Conservation (phyloP, 1,140 invertebrate species). For the Drosophila equinoxialis region DNA sequence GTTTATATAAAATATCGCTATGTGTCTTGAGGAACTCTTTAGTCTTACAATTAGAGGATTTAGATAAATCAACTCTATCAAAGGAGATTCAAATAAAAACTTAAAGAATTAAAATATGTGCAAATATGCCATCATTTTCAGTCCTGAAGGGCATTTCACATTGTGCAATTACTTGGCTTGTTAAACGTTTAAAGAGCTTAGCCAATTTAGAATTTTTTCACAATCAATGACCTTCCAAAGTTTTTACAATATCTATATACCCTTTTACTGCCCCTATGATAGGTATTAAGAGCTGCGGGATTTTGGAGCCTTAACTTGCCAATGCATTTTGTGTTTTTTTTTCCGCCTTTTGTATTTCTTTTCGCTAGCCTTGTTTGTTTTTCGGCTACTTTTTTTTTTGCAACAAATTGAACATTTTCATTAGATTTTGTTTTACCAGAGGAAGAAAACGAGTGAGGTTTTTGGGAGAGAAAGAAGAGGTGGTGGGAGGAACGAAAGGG, state of each 20-base stretch:
- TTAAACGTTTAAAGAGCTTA: no score
- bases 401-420: slow-evolving; percentile 80
- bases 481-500: slow-evolving; percentile 31
- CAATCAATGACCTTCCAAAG: no score
- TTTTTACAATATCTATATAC: not conserved
- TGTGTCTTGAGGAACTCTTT: no score
- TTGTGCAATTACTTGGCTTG: no score
- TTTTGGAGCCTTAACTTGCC: slow-evolving; percentile 46
- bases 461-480: not conserved
- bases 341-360: slow-evolving; percentile 23
- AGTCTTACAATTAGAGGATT: no score
- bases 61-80: no score
- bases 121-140: no score
- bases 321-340: slow-evolving; percentile 21
- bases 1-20: no score
- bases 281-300: slow-evolving; percentile 19
- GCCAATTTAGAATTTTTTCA: no score
- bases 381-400: slow-evolving; percentile 35
- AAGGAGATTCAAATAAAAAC: no score
- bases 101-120: no score
- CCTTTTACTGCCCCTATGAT: not conserved
- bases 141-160: no score
- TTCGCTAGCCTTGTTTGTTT: slow-evolving; percentile 39
- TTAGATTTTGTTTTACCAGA: slow-evolving; percentile 59
- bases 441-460: slow-evolving; percentile 19